Evolutionary conservation across 2,888 invertebrate genomes (phyloP).

Genomic region (Neoitamus cyanurus): DNA sequence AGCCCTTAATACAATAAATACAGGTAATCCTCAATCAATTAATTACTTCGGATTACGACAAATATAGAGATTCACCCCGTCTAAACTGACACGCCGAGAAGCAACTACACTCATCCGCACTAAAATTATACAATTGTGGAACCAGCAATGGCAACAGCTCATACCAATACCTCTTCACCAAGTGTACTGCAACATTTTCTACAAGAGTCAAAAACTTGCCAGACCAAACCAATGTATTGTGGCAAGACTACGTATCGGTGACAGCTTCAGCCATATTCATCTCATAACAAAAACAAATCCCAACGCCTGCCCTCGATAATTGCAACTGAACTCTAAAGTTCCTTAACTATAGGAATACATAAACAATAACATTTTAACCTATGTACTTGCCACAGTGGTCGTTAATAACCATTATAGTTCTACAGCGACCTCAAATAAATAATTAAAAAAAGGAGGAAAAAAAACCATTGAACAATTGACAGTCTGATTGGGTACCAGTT

Average conservation of each 20-base stretch:
- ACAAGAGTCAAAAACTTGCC: background rate
- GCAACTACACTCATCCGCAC: background rate
- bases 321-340: background rate
- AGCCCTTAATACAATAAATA: too few species aligned
- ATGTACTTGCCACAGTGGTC: background rate
- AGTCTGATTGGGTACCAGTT: too few species aligned
- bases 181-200: background rate
- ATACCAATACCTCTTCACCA: background rate
- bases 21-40: too few species aligned
- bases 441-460: background rate
- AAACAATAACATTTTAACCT: background rate
- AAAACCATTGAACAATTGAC: too few species aligned
- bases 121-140: background rate
- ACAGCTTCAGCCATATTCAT: background rate
- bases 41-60: too few species aligned
- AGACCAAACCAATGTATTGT: background rate
- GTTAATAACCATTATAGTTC: background rate
- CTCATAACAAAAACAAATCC: background rate
- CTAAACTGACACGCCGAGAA: background rate
- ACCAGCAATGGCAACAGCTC: too few species aligned
- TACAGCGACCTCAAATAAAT: background rate
- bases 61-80: background rate
- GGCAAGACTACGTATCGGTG: background rate
- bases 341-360: background rate
- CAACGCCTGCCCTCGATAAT: background rate